Evolutionary conservation across 2,797 vertebrate species (phyloP).

Genomic region (Apogon hyalosoma): DNA sequence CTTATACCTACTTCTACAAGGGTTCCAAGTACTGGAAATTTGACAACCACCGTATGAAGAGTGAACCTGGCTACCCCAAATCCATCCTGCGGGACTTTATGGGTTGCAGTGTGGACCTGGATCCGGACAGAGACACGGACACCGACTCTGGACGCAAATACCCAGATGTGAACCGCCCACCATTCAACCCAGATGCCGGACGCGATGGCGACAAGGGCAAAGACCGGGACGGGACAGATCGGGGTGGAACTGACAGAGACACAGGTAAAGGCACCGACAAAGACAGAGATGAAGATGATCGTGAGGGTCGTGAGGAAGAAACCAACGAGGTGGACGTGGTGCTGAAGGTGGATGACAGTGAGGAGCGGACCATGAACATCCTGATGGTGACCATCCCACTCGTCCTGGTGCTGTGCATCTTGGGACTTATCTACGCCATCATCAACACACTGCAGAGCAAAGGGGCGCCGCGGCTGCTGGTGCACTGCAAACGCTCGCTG

Average conservation of each 20-base stretch:
- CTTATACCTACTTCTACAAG: constrained; percentile 96
- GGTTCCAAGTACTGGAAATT: constrained; percentile 98
- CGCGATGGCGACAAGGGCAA: constrained; percentile 71
- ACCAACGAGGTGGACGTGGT: constrained; percentile 92
- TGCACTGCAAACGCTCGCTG: constrained; percentile 97
- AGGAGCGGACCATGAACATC: constrained; percentile 91
- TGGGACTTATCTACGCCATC: constrained; percentile 92
- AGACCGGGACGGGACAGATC: constrained; percentile 45
- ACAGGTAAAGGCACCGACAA: constrained; percentile 39
- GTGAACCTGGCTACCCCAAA: constrained; percentile 95
- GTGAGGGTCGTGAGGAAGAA: constrained; percentile 79
- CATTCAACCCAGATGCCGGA: constrained; percentile 84
- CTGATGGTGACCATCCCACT: constrained; percentile 93
- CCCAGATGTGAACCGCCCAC: constrained; percentile 85
- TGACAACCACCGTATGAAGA: constrained; percentile 95
- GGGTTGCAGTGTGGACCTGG: constrained; percentile 91
- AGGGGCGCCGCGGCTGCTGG: constrained; percentile 90
- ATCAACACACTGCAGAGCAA: constrained; percentile 96
- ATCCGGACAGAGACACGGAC: constrained; percentile 81
- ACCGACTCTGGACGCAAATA: constrained; percentile 77
- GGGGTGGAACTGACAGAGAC: constrained; percentile 57
- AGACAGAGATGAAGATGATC: constrained; percentile 62
- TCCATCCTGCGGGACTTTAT: constrained; percentile 96
- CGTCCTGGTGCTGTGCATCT: constrained; percentile 92
- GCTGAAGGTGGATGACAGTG: constrained; percentile 93